These are phyloP conservation scores for Poecilia velifera DNA, from an alignment of 2,797 vertebrate species.

Conservation along the genomic window DNA sequence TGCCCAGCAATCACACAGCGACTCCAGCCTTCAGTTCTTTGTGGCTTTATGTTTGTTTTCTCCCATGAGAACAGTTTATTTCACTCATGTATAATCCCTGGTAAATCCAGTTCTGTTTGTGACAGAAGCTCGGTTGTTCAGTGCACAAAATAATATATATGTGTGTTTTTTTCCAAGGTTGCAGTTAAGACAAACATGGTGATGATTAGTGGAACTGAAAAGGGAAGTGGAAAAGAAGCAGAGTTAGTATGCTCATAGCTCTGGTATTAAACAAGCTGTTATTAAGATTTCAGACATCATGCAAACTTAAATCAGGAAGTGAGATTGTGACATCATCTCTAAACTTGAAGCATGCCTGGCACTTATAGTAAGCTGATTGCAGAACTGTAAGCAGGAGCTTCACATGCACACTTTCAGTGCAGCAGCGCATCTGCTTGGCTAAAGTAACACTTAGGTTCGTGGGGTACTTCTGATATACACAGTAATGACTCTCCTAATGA, in stretches of 20 bases:
- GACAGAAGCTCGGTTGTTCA: not conserved
- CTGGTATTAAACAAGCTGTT: not conserved
- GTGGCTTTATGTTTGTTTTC: conserved; percentile 17
- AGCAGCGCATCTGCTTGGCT: not conserved
- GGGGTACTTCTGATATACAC: not conserved
- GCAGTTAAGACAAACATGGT: not conserved
- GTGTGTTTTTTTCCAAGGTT: not conserved
- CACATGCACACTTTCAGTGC: not conserved
- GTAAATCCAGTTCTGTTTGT: not conserved
- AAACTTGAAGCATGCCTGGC: not conserved
- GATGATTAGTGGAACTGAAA: conserved; percentile 41
- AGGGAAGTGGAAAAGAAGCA: conserved; percentile 8
- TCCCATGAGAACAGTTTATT: conserved; percentile 19
- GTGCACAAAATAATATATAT: not conserved
- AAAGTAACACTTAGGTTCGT: not conserved
- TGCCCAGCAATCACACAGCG: conserved; percentile 2
- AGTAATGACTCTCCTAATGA: not conserved
- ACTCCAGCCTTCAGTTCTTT: conserved; percentile 9
- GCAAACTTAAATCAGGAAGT: conserved; percentile 41
- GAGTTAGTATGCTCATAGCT: not conserved
- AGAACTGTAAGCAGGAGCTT: conserved; percentile 15
- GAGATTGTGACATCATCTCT: not conserved
- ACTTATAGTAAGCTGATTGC: conserved; percentile 5
- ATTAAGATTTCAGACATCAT: not conserved
- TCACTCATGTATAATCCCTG: not conserved